Evolutionary conservation across 2,888 invertebrate species (phyloP), one percentile per base, ranked within the genome.

Genomic region (Drosophila emarginata): DNA sequence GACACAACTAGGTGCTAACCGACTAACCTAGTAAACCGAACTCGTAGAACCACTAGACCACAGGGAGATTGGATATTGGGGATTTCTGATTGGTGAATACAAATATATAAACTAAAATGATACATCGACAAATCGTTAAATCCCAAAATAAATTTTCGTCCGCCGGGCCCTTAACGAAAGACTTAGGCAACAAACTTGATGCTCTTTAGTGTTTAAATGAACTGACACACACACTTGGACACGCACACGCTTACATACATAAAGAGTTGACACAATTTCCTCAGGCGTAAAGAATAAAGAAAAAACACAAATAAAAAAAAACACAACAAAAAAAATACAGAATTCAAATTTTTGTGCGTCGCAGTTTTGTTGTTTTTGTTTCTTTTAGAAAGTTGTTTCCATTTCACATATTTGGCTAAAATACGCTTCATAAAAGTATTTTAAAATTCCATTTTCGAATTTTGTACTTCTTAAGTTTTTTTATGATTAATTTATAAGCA

Each of bases 21-120:
- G 89, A 89, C 88, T 89, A 89, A 89, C 88, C 88, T 77, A 89
- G 80, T 88, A 89, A 88, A 70, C 45, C 71, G 81, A 87, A 87
- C 78, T 67, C 72, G 83, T 76, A 71, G 71, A 76, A 70, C 87
- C 69, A 82, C 78, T 76, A 78, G 66, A 74, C 85, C 56, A 32
- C 15, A 50, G 26, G 74, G 65, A 57, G 61, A 73, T 64, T 57
- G 53, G 57, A 54, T 57, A 58, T 61, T 39, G 26, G 32, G 36
- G 26, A 65, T 45, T 21, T 45, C 45, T 45, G 32, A 53, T 15
- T 12, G n/a, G 12, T 52, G 11, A 57, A 40, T 64, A 65, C 53
- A 62, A 32, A 11, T 52, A 18, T 23, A 59, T 65, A 57, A 64
- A 45, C 53, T 23, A 61, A 53, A 45, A 66, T 40, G 53, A 56